These are phyloP conservation scores for Trachelus troglodyta DNA, from an alignment of 2,888 invertebrate species.

Conservation along the genomic window DNA sequence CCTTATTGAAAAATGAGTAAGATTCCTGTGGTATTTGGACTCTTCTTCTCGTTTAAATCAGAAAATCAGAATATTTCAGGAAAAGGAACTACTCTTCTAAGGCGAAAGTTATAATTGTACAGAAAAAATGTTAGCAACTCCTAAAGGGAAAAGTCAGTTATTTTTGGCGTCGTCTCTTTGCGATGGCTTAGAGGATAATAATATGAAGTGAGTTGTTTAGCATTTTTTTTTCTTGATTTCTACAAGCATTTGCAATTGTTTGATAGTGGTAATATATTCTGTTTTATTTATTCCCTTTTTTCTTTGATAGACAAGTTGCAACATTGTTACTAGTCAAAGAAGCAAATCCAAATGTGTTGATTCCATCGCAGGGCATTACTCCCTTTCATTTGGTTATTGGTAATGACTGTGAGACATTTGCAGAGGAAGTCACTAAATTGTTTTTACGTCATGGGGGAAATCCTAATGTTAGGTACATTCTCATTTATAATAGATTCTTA, in stretches of 20 bases:
- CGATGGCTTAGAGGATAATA: conserved; percentile 74
- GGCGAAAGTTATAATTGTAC: background rate
- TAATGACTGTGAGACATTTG: conserved; percentile 74
- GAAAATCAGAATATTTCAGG: background rate
- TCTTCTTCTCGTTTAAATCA: background rate
- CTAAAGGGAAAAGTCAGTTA: conserved; percentile 52
- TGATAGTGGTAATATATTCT: conserved; percentile 9
- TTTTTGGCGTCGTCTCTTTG: conserved; percentile 69
- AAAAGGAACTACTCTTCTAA: background rate
- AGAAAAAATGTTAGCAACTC: conserved; percentile 28
- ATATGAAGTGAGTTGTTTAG: conserved; percentile 68
- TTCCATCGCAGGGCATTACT: conserved; percentile 78
- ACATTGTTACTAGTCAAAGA: conserved; percentile 68
- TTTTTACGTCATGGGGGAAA: conserved; percentile 78
- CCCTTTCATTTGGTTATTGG: conserved; percentile 84
- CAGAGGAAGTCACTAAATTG: conserved; percentile 74
- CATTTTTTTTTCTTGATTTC: conserved; percentile 7
- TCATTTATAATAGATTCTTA: background rate
- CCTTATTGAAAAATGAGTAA: background rate
- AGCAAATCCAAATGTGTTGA: conserved; percentile 76
- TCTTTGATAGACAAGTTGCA: conserved; percentile 62
- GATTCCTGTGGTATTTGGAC: background rate
- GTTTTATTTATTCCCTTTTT: conserved; percentile 11
- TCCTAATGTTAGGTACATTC: conserved; percentile 76
- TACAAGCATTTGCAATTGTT: background rate